Base-by-base conservation (phyloP, 2,113 vertebrate species). In the Maylandia zebra region DNA sequence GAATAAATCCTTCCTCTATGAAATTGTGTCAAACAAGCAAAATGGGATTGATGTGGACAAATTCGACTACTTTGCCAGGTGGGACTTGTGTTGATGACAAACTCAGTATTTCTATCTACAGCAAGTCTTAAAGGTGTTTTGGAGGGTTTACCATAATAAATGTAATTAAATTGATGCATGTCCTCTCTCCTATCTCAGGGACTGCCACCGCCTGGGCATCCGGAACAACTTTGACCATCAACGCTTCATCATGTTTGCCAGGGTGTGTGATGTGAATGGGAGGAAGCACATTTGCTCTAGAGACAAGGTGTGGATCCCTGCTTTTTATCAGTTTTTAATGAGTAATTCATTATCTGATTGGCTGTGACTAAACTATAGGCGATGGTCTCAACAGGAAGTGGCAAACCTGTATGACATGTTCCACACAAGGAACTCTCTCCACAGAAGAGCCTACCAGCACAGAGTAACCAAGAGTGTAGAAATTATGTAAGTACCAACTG, bases 51-150 rank as follows among this genome's bases (percentile, higher is more conserved):
- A 99, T 5, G 98, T 99, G 89, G 98, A 99, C 95, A 99, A 99
- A 48, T 99, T 97, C 96, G 98, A 99, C 94, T 99, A 99, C 89
- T 97, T 99, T 95, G 98, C 98, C 84, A 97, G 98, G 98, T 99
- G 94, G 27, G 84, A 2, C 3, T 45, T 71, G 19, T n/a, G 34
- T 41, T 69, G 19, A 69, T 69, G 7, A 69, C 19, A 22, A 69
- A 69, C 64, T 22, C 64, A 8, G 11, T 41, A 6, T 41, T 38
- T 66, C 32, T 11, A 38, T 36, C 0, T 38, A 38, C 3, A 38
- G 10, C 32, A 66, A n/a, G 1, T 66, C 2, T 19, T 7, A 22
- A n/a, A 1, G 17, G 3, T 41, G 16, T 3, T 24, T 48, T 48
- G 10, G 3, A 45, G 2, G 43, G 19, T 34, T 64, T 13, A 36